Percentiles rank a stretch among this genome's conserved stretches.
phyloP scores from a whole-genome alignment of 2,888 invertebrate genomes.

The Pristionchus japonicus region DNA sequence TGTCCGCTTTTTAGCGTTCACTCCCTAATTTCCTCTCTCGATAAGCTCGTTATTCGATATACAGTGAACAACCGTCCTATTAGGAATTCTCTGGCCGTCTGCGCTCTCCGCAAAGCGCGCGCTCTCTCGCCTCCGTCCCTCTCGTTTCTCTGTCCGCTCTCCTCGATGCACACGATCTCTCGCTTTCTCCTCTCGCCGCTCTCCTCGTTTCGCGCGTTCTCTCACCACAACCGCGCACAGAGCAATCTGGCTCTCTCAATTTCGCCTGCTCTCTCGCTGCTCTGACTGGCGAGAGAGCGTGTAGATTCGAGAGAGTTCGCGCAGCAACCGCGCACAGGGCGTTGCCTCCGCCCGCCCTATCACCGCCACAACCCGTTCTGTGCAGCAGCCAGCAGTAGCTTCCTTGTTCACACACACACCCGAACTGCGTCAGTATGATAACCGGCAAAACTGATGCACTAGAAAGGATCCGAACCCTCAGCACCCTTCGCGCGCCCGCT shows the following conservation, averaged over 20 bases:
- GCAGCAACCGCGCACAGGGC: not conserved
- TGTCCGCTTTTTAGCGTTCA: not conserved
- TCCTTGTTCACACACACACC: conserved; percentile 39
- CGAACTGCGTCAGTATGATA: conserved; percentile 7
- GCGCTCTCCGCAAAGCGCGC: not conserved
- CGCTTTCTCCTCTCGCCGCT: not conserved
- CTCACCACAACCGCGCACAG: not conserved
- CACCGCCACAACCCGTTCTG: not conserved
- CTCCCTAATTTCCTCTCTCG: not conserved
- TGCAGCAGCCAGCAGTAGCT: conserved; percentile 1
- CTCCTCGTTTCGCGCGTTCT: not conserved
- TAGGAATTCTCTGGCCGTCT: no score
- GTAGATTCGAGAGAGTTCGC: not conserved
- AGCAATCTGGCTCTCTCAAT: not conserved
- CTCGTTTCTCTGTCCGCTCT: not conserved
- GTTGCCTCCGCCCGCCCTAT: conserved; percentile 2
- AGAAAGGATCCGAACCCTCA: no score
- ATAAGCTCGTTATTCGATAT: conserved; percentile 2
- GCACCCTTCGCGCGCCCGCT: not conserved
- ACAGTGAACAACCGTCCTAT: not conserved
- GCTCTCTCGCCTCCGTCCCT: not conserved
- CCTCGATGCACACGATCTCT: not conserved
- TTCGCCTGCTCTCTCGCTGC: not conserved
- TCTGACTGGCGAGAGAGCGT: not conserved
- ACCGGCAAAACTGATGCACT: no score